Evolutionary conservation across 2,113 vertebrate species (phyloP).

Genomic region (Parotia lawesii): DNA sequence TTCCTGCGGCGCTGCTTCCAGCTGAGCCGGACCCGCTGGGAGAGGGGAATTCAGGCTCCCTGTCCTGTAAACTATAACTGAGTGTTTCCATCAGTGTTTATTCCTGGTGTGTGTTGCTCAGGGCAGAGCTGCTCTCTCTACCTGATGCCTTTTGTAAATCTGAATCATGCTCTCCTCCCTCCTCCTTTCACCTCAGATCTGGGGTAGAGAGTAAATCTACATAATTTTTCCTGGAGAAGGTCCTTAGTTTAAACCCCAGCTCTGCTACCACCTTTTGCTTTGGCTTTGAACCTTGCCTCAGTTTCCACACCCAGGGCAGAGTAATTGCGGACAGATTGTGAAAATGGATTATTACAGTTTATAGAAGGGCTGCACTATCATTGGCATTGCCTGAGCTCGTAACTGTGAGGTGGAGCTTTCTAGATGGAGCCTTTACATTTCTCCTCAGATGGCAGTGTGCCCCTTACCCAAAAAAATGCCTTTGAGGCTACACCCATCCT

Average conservation of each 20-base stretch:
- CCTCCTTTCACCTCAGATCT: not conserved
- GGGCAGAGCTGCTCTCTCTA: not conserved
- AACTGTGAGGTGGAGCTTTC: not conserved
- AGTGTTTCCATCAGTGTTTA: not conserved
- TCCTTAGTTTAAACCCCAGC: not conserved
- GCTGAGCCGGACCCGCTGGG: not conserved
- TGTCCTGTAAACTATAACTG: not conserved
- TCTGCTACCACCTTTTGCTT: not conserved
- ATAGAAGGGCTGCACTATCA: not conserved
- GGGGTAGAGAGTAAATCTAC: not conserved
- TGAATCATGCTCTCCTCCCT: rapidly evolving
- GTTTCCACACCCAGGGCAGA: not conserved
- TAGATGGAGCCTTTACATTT: not conserved
- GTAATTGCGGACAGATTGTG: not conserved
- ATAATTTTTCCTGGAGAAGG: not conserved
- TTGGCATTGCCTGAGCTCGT: not conserved
- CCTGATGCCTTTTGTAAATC: not conserved
- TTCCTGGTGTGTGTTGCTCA: not conserved
- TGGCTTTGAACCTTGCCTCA: slow-evolving; percentile 6
- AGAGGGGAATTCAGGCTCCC: not conserved
- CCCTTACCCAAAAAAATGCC: not conserved
- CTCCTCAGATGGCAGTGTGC: not conserved
- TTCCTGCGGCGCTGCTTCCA: not conserved
- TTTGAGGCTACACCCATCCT: not conserved
- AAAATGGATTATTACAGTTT: not conserved